A percentile compares a stretch with the other conserved stretches of the same genome.
Conservation (phyloP, 1,140 invertebrate species). For the Lasioglossum baleicum region DNA sequence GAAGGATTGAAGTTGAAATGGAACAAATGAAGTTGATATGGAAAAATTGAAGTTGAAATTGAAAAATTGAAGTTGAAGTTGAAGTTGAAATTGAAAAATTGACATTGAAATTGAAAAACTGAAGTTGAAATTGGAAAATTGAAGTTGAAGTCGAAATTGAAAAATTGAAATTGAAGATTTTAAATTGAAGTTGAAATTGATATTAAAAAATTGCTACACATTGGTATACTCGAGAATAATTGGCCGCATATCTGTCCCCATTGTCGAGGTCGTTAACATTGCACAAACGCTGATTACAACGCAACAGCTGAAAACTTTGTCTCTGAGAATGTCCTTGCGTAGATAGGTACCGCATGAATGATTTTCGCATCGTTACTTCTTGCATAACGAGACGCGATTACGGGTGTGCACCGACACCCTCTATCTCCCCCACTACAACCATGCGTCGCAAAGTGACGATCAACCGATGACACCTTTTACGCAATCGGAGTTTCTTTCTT, state of each 20-base stretch:
- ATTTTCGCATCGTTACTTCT: conserved; percentile 64
- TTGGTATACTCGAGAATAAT: conserved; percentile 13
- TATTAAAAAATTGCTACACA: too few species aligned
- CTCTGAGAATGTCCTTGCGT: conserved; percentile 63
- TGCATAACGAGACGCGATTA: conserved; percentile 56
- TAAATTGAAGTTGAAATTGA: too few species aligned
- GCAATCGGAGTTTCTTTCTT: conserved; percentile 56
- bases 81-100: too few species aligned
- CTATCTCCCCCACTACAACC: not conserved
- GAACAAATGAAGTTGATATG: too few species aligned
- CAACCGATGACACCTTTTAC: conserved; percentile 61
- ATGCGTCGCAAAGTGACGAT: conserved; percentile 52
- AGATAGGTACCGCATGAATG: conserved; percentile 63
- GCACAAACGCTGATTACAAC: conserved; percentile 47
- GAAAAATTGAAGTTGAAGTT: too few species aligned
- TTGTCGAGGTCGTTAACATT: conserved; percentile 63
- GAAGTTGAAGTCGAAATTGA: too few species aligned
- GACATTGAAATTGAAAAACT: too few species aligned
- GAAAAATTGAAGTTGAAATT: too few species aligned
- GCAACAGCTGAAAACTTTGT: conserved; percentile 48
- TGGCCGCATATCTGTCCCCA: conserved; percentile 54
- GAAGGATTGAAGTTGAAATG: too few species aligned
- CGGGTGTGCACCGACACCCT: conserved; percentile 27
- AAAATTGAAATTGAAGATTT: too few species aligned
- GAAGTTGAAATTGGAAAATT: too few species aligned